phyloP scores from a whole-genome alignment of 1,140 invertebrate species.

The Meteorus sp. region DNA sequence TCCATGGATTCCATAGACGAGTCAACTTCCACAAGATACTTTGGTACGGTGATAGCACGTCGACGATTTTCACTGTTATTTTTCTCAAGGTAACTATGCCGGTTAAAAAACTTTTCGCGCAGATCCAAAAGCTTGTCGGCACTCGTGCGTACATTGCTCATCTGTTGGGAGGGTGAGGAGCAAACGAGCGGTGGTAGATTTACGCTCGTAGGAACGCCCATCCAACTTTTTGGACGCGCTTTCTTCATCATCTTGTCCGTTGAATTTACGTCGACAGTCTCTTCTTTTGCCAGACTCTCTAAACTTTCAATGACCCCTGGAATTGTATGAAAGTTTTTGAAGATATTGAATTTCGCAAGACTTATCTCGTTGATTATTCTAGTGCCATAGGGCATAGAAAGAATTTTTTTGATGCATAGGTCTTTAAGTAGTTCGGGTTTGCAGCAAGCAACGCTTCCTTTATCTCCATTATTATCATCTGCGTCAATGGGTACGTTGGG shows the following conservation, averaged over 20 bases:
- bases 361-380: constrained; percentile 69
- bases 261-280: constrained; percentile 29
- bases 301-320: constrained; percentile 34
- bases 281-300: constrained; percentile 17
- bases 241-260: constrained; percentile 42
- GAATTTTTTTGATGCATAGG: constrained; percentile 66
- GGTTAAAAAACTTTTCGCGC: constrained; percentile 68
- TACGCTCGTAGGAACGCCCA: constrained; percentile 61
- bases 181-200: constrained; percentile 67
- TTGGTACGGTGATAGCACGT: constrained; percentile 35
- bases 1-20: constrained; percentile 14
- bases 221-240: constrained; percentile 59
- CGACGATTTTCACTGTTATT: constrained; percentile 27
- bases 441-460: constrained; percentile 3
- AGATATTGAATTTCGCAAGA: constrained; percentile 62
- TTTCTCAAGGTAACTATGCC: constrained; percentile 63
- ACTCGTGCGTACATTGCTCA: constrained; percentile 53
- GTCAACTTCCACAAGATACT: constrained; percentile 40
- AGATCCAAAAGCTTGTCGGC: constrained; percentile 67
- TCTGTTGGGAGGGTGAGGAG: constrained; percentile 72
- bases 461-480: not conserved
- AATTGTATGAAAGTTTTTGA: constrained; percentile 52
- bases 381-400: constrained; percentile 66
- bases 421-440: constrained; percentile 53
- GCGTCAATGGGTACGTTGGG: constrained; percentile 31